Evolutionary conservation across 2,113 vertebrate genomes (phyloP), one percentile per base, ranked within the genome.

Genomic region (Pseudopodoces humilis): DNA sequence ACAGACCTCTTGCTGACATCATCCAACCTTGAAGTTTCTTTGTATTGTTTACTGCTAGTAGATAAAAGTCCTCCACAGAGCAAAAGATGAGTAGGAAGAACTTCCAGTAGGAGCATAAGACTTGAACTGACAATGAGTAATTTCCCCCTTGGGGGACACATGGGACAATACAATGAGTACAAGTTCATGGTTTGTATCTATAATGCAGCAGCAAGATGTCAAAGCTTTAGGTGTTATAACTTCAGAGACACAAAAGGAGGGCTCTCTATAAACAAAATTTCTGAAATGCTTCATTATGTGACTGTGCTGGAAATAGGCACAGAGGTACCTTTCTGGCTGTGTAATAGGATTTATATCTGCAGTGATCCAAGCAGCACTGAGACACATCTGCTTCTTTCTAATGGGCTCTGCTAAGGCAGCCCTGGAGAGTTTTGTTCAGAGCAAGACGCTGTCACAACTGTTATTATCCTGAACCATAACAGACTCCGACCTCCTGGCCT

Each of bases 341-440:
- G 37, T 82, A 82, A 76, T 28, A 74, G 59, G 52, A 90, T 74
- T 92, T 65, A 59, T 31, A 95, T 64, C 75, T 88, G 80, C 59
- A 95, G 79, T 0, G 0, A 74, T 86, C 68, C 91, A 59, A 80
- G 70, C 68, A 65, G 59, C 55, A 33, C 60, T 80, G 55, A 74
- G 59, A 81, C 39, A 67, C 60, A 78, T 65, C 55, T 77, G 68
- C 83, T 67, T 62, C 60, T n/a, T 59, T 81, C 68, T 68, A 71
- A 65, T 37, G 52, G 53, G 46, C 50, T 60, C 75, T 86, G 60
- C 81, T 90, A 44, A 68, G 50, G 46, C 56, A 92, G 80, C 55
- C 86, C 59, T 74, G 52, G 64, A 83, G 76, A 62, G 67, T 65
- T 88, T 55, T 81, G 72, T 83, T 88, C 43, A 49, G 86, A 78